Conservation (phyloP, 2,888 invertebrate genomes). For the Bibio marci region DNA sequence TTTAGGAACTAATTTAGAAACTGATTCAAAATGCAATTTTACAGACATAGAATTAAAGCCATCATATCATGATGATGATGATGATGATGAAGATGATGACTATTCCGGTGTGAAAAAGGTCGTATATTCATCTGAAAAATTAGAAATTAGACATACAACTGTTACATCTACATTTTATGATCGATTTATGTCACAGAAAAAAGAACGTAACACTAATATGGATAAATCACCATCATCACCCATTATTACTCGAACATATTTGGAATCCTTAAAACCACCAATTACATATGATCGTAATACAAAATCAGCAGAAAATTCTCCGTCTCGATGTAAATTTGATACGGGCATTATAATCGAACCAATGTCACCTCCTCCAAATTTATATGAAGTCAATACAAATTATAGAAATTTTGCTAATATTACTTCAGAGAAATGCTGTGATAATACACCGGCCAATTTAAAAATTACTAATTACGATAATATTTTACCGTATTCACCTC, state of each 20-base stretch:
- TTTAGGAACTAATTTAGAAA: no score
- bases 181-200: slow-evolving; percentile 26
- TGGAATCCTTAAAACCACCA: slow-evolving; percentile 13
- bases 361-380: background rate
- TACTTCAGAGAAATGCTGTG: slow-evolving; percentile 12
- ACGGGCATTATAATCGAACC: background rate
- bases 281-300: slow-evolving; percentile 6
- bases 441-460: slow-evolving; percentile 13
- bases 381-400: slow-evolving; percentile 9
- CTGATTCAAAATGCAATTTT: no score
- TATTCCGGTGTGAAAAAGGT: no score
- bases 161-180: slow-evolving; percentile 29
- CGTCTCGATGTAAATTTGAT: slow-evolving; percentile 11
- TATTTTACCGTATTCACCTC: slow-evolving; percentile 10
- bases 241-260: slow-evolving; percentile 18
- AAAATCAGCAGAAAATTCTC: slow-evolving; percentile 18
- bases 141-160: slow-evolving; percentile 28
- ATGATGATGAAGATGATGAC: background rate
- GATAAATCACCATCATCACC: slow-evolving; percentile 24
- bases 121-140: slow-evolving; percentile 21
- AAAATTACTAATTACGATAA: background rate
- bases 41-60: no score
- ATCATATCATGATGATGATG: background rate
- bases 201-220: slow-evolving; percentile 22
- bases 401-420: no score